Conservation (phyloP, 2,797 vertebrate species). For the Eleutherodactylus coqui region DNA sequence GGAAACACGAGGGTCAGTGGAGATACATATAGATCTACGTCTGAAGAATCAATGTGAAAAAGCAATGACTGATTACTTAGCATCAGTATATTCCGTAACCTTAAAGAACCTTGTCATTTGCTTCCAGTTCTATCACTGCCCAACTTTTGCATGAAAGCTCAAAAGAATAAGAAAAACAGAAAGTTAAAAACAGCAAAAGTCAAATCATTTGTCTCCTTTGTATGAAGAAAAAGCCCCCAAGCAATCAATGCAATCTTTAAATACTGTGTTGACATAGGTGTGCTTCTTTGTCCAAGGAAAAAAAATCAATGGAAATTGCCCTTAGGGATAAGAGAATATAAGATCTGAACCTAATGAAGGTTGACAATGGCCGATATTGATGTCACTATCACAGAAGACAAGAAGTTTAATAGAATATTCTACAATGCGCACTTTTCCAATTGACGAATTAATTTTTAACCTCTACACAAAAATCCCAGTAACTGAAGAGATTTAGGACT, state of each 20-base stretch:
- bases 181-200: conserved; percentile 57
- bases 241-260: conserved; percentile 65
- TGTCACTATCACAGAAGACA: conserved; percentile 73
- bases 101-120: not conserved
- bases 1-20: not conserved
- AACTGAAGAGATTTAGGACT: not conserved
- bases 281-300: conserved; percentile 68
- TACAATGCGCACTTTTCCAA: conserved; percentile 65
- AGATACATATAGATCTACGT: not conserved
- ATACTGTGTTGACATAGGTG: conserved; percentile 61
- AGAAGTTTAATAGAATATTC: conserved; percentile 66
- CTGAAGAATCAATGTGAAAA: not conserved
- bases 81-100: not conserved
- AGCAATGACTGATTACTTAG: not conserved
- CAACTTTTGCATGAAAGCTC: conserved; percentile 1
- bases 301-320: conserved; percentile 72
- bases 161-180: conserved; percentile 46
- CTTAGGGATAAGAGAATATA: conserved; percentile 69
- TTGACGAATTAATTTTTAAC: conserved; percentile 51
- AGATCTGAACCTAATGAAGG: conserved; percentile 72
- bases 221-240: conserved; percentile 62
- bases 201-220: conserved; percentile 69
- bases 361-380: conserved; percentile 76
- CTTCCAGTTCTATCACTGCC: not conserved
- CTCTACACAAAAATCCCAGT: not conserved